Base-by-base conservation (phyloP, 64 coral and sea anemone genomes). In the Cladopsammia gracilis region DNA sequence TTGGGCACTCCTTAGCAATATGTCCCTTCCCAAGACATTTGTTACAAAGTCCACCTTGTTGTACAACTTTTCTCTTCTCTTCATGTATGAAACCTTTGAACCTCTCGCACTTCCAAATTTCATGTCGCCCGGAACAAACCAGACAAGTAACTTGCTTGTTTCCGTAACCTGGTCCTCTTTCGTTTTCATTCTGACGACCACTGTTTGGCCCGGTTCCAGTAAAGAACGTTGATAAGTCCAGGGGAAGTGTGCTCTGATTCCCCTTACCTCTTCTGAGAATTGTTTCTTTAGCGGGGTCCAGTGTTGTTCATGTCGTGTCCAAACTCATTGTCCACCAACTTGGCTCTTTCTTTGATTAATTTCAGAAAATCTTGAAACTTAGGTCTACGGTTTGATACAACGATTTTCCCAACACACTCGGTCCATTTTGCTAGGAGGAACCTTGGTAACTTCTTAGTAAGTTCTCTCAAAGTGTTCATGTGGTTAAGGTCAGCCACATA, bases 241-340 rank as follows among this genome's bases (percentile, higher is more conserved):
- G 62, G 18, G 19, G 20, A 48, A 44, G 19, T 50, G 12, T 43
- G 6, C 67, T 44, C 20, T 62, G 42, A n/a, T 64, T 83, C 79
- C 48, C 48, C 86, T 45, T 69, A 50, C 64, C 56, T 86, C 18
- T 73, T 66, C 65, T 10, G 4, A 4, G 10, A 46, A 12, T 10
- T 46, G 70, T 10, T 10, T 75, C 72, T 13, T 49, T 75, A 4
- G 0, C 10, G 18, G 70, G 43, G 50, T 13, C 62, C n/a, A n/a
- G n/a, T n/a, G 53, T 52, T 69, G 6, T 84, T 10, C 20, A 95
- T 14, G 42, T 90, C 85, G 43, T 89, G 75, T 34, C 89, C 89
- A 77, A 96, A 96, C 89, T 96, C 94, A 71, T 92, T 96, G 58
- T 96, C 92, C 6, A 96, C 69, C 43, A 96, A 67, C n/a, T 82